Evolutionary conservation across 2,113 vertebrate species (phyloP), one percentile per base, ranked within the genome.

Genomic region (Malurus elegans): DNA sequence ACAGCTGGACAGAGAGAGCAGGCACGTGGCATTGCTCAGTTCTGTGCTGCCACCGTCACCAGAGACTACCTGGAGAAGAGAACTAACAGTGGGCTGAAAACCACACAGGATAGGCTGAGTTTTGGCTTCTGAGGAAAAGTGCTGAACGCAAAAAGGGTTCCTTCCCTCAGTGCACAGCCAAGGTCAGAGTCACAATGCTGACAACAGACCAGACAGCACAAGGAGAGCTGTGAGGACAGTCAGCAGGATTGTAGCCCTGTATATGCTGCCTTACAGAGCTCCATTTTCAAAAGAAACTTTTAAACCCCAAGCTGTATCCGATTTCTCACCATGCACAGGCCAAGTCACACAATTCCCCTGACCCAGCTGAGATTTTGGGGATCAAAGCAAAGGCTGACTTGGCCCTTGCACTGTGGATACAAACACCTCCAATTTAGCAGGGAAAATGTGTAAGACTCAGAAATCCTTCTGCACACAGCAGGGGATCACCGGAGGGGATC

Each of bases 1-100:
- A 3, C 54, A 69, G 66, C 23, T 44, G 36, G 65, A 38, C 0
- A 2, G 53, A 34, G 38, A 84, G 53, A 26, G 12, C 24, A 21
- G 31, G 38, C 0, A 0, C 1, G 1, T 13, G 60, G 47, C 58
- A 29, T 47, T 1, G 0, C 34, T 71, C 3, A 0, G 26, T 47
- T 44, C 62, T 0, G 0, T 15, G 45, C 31, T 16, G 6, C 57
- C 4, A 2, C 44, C 6, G 9, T 53, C 14, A 38, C 24, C 48
- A 36, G 57, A 38, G 31, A 23, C 6, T 42, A 14, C 14, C 14
- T 19, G 32, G 34, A 70, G 26, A 64, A 48, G 9, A 57, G 36
- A 40, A 80, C 31, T 73, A 89, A 45, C 2, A 8, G 0, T 3
- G 38, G 8, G 10, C 7, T n/a, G 38, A 48, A 69, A 89, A 69